A percentile compares a stretch with the other conserved stretches of the same genome.
phyloP scores from a whole-genome alignment of 2,113 vertebrate genomes.

The Ranitomeya imitator region DNA sequence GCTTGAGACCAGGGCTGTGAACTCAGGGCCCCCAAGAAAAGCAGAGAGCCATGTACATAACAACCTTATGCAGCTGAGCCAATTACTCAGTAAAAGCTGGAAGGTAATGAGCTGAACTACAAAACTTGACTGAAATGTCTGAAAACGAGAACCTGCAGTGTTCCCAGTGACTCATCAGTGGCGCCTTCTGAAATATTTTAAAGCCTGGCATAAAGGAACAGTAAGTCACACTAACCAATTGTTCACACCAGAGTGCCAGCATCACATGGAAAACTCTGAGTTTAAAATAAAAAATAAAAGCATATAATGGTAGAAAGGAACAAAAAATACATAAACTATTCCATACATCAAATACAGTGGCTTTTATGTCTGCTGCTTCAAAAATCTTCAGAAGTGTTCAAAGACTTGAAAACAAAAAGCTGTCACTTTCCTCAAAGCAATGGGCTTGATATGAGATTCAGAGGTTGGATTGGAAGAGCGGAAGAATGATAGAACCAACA shows the following conservation, averaged over 20 bases:
- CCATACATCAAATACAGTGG: conserved; percentile 44
- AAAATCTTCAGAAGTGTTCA: conserved; percentile 55
- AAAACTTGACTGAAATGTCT: conserved; percentile 30
- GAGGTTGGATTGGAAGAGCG: conserved; percentile 23
- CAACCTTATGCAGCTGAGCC: conserved; percentile 9
- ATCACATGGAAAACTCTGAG: neutral
- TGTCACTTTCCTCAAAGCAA: conserved; percentile 54
- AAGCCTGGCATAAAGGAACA: conserved; percentile 32
- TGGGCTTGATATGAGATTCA: conserved; percentile 28
- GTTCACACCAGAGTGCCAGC: conserved; percentile 43
- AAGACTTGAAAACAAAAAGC: conserved; percentile 53
- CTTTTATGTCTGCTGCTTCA: conserved; percentile 48
- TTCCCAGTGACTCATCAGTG: conserved; percentile 17
- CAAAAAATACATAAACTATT: conserved; percentile 49
- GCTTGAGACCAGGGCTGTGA: neutral
- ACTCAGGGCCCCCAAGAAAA: neutral
- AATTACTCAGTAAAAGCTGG: conserved; percentile 29
- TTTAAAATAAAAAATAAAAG: neutral
- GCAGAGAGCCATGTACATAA: conserved; percentile 3
- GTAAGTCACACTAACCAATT: conserved; percentile 46
- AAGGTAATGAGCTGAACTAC: conserved; percentile 45
- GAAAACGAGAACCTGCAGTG: conserved; percentile 26
- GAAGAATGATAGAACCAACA: conserved; percentile 18
- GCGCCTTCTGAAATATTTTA: conserved; percentile 47
- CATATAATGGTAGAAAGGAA: conserved; percentile 34